A percentile compares a stretch with the other conserved stretches of the same genome.
Evolutionary conservation across 2,797 vertebrate species (phyloP).

Genomic region (Molossus molossus): DNA sequence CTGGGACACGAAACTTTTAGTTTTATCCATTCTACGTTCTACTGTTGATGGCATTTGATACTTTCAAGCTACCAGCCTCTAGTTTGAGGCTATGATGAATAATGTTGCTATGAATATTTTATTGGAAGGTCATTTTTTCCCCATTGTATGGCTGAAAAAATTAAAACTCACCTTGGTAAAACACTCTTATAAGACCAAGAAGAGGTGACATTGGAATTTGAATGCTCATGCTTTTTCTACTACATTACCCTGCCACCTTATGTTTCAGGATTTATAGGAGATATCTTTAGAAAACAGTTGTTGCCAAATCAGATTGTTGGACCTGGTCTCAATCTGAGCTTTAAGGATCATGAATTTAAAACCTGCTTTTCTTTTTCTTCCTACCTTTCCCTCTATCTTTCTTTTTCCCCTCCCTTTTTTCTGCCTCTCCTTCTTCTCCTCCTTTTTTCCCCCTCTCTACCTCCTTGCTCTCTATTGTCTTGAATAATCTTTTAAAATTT

Average conservation of each 20-base stretch:
- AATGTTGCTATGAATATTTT: constrained; percentile 41
- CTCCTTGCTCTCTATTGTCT: neutral
- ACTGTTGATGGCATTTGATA: neutral
- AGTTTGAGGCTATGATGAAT: constrained; percentile 4
- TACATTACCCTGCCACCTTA: too few relatives aligned
- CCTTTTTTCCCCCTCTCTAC: neutral
- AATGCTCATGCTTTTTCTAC: neutral
- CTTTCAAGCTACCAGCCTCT: neutral
- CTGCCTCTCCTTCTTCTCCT: neutral
- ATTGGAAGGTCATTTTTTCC: constrained; percentile 46
- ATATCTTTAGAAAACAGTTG: neutral
- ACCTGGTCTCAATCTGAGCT: neutral
- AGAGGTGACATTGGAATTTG: constrained; percentile 27
- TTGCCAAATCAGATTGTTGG: neutral
- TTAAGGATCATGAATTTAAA: constrained; percentile 7
- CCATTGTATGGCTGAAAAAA: neutral
- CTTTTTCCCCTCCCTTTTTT: neutral
- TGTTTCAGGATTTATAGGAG: neutral
- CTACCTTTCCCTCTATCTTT: neutral
- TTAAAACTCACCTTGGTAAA: constrained; percentile 10
- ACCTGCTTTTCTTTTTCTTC: neutral
- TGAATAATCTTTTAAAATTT: constrained; percentile 30
- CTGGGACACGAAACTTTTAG: neutral
- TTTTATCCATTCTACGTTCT: constrained; percentile 33
- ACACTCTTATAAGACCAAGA: constrained; percentile 20